Conservation (phyloP, 2,113 vertebrate genomes). For the Platichthys flesus region DNA sequence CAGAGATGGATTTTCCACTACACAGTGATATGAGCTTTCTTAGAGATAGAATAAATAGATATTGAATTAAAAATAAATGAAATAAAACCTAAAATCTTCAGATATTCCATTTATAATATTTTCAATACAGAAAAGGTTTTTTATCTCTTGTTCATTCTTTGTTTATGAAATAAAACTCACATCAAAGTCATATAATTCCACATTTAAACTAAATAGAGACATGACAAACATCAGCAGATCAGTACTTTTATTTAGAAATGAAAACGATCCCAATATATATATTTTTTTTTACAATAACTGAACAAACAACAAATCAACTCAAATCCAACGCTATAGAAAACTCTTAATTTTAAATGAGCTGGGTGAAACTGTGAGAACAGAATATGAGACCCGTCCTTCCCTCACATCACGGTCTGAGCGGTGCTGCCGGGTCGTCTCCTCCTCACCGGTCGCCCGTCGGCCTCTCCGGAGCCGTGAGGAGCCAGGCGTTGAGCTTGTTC, state of each 20-base stretch:
- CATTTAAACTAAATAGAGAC: too few species aligned
- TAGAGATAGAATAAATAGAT: too few species aligned
- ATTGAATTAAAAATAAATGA: too few species aligned
- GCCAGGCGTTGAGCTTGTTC: constrained; percentile 36
- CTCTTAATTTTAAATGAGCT: background rate
- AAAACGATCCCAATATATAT: background rate
- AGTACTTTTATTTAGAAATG: constrained; percentile 26
- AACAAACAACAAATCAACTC: background rate
- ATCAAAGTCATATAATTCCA: too few species aligned
- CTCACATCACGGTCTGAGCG: background rate
- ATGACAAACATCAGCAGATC: background rate
- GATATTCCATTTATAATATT: too few species aligned
- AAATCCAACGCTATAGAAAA: background rate
- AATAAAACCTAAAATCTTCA: too few species aligned
- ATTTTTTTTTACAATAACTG: background rate
- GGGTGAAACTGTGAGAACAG: too few species aligned
- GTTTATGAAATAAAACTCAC: too few species aligned
- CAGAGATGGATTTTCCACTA: too few species aligned
- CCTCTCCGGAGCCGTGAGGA: constrained; percentile 56
- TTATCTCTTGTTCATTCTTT: too few species aligned
- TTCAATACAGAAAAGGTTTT: too few species aligned
- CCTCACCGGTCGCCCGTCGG: background rate
- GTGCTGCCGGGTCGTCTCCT: accelerated
- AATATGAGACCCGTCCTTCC: background rate
- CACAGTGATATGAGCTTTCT: too few species aligned